These are phyloP conservation scores for Aphidoletes aphidimyza DNA, from an alignment of 2,888 invertebrate species.

Conservation along the genomic window DNA sequence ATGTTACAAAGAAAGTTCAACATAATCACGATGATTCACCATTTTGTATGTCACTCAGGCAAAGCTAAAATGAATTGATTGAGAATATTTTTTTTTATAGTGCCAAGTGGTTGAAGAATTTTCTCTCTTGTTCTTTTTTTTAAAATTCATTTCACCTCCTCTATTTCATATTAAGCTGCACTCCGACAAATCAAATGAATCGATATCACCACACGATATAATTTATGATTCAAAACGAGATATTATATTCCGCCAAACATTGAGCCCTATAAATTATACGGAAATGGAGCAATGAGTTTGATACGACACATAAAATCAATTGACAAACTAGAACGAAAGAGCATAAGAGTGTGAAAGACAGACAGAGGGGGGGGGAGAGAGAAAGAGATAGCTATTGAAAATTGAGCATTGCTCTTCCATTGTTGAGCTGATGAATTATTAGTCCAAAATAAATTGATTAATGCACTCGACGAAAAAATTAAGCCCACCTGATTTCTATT, in stretches of 20 bases:
- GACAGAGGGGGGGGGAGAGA: too few species aligned
- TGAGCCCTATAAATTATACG: conserved; percentile 21
- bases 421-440: conserved; percentile 17
- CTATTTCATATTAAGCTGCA: too few species aligned
- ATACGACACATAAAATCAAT: conserved; percentile 22
- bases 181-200: not conserved
- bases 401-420: not conserved
- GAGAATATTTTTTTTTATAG: not conserved
- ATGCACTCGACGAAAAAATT: not conserved
- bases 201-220: not conserved
- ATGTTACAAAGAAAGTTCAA: not conserved
- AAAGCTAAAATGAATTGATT: conserved; percentile 7
- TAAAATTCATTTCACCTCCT: too few species aligned
- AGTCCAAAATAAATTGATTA: conserved; percentile 4
- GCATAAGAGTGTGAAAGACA: too few species aligned
- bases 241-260: not conserved
- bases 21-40: not conserved
- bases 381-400: not conserved
- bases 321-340: not conserved
- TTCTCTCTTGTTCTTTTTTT: too few species aligned
- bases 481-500: not conserved
- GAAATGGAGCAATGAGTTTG: not conserved
- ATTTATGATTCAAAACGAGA: conserved; percentile 28
- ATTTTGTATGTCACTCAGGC: conserved; percentile 40
- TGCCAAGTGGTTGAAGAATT: too few species aligned